phyloP scores from a whole-genome alignment of 2,888 invertebrate genomes.

The Diaprepes abbreviatus region DNA sequence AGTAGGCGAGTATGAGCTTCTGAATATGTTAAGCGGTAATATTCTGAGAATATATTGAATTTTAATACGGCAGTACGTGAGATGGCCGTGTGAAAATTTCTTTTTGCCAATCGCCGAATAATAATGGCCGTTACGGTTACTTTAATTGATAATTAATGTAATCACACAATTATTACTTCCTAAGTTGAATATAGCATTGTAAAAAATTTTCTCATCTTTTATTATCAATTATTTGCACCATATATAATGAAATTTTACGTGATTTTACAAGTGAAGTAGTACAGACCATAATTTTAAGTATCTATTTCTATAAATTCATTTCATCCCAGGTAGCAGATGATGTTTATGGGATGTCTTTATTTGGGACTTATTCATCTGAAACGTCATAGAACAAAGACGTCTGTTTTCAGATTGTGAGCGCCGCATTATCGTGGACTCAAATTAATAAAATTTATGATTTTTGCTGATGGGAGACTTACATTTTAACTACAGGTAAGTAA shows the following conservation, averaged over 20 bases:
- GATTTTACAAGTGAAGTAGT: neutral
- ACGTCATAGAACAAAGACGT: too few relatives aligned
- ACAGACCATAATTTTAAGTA: too few relatives aligned
- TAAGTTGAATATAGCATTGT: neutral
- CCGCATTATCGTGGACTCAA: too few relatives aligned
- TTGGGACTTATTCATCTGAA: too few relatives aligned
- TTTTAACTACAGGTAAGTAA: too few relatives aligned
- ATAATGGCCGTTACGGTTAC: slow-evolving; percentile 30
- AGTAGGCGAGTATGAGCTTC: slow-evolving; percentile 42
- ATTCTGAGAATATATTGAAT: slow-evolving; percentile 58
- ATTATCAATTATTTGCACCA: neutral
- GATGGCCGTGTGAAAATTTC: slow-evolving; percentile 54
- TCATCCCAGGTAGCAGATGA: too few relatives aligned
- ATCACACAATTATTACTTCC: slow-evolving; percentile 37
- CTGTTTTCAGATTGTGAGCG: too few relatives aligned
- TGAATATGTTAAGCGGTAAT: slow-evolving; percentile 53
- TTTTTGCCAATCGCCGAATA: slow-evolving; percentile 49
- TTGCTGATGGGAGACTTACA: too few relatives aligned
- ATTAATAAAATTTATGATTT: too few relatives aligned
- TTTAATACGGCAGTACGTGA: slow-evolving; percentile 56
- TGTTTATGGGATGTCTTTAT: too few relatives aligned
- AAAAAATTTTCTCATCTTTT: slow-evolving; percentile 3
- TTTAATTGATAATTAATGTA: slow-evolving; percentile 42
- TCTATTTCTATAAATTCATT: too few relatives aligned
- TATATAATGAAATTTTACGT: neutral